Conservation (phyloP, 1,140 invertebrate genomes). For the Drosophila busckii region DNA sequence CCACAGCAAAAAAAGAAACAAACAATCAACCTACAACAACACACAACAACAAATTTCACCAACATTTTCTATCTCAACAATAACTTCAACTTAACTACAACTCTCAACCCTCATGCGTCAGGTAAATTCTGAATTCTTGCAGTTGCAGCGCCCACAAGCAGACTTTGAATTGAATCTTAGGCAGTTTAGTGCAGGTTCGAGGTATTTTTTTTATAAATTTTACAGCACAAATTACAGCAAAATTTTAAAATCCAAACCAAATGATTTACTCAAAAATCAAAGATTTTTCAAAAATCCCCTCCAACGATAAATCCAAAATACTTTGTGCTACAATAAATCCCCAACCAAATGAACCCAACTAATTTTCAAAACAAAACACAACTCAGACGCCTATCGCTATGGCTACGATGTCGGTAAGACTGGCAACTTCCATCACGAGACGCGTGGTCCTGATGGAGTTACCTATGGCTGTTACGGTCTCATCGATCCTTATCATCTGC, state of each 20-base stretch:
- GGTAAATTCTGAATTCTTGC: conserved; percentile 24
- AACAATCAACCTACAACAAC: conserved; percentile 2
- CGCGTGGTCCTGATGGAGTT: conserved; percentile 85
- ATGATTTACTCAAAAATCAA: conserved; percentile 32
- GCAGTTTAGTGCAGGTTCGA: conserved; percentile 29
- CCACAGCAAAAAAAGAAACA: neutral
- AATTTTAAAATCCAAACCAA: conserved; percentile 18
- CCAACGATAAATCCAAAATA: conserved; percentile 2
- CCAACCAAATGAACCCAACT: conserved; percentile 21
- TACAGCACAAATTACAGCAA: conserved; percentile 37
- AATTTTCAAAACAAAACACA: conserved; percentile 24
- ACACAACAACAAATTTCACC: neutral
- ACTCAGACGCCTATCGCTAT: conserved; percentile 84
- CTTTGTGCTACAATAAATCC: conserved; percentile 3
- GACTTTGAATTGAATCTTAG: conserved; percentile 25
- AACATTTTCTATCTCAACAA: conserved; percentile 26
- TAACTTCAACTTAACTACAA: conserved; percentile 11
- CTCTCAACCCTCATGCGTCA: conserved; percentile 15
- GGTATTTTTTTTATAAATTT: conserved; percentile 19
- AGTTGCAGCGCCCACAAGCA: conserved; percentile 34
- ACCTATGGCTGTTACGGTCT: conserved; percentile 90
- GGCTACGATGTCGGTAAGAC: conserved; percentile 85
- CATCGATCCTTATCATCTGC: conserved; percentile 84
- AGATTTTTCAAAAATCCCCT: conserved; percentile 35
- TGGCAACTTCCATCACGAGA: conserved; percentile 89